Conservation (phyloP, 2,797 vertebrate species). For the Anolis apletophallus region DNA sequence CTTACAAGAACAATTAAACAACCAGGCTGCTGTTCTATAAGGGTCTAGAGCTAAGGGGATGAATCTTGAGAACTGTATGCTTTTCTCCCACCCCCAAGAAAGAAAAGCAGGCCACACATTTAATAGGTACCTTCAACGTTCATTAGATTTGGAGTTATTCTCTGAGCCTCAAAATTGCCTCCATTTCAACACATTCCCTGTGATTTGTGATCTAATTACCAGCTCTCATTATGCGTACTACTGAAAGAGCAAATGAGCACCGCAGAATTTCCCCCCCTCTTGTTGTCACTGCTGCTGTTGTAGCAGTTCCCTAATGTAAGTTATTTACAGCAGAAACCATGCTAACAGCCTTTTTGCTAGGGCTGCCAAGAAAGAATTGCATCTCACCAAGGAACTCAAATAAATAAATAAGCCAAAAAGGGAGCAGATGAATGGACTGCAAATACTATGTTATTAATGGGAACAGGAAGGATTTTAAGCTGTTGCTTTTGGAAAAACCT, state of each 20-base stretch:
- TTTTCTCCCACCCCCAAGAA: neutral
- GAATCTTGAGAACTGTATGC: constrained; percentile 49
- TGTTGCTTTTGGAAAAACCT: constrained; percentile 32
- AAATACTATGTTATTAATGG: constrained; percentile 11
- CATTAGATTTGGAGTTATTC: constrained; percentile 41
- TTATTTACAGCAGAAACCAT: constrained; percentile 41
- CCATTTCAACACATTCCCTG: constrained; percentile 41
- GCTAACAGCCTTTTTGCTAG: constrained; percentile 34
- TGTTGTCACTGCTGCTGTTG: neutral
- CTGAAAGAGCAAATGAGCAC: constrained; percentile 46
- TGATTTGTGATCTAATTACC: constrained; percentile 39
- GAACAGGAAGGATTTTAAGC: constrained; percentile 19
- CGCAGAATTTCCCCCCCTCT: neutral
- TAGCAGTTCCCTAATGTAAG: constrained; percentile 34
- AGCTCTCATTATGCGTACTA: neutral
- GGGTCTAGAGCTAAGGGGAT: constrained; percentile 35
- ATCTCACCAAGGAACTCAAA: constrained; percentile 13
- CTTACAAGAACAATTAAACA: constrained; percentile 70
- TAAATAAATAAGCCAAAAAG: constrained; percentile 6
- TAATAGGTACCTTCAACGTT: constrained; percentile 35
- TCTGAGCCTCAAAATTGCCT: constrained; percentile 11
- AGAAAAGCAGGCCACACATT: constrained; percentile 39
- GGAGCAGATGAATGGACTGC: constrained; percentile 7
- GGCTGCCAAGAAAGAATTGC: constrained; percentile 35
- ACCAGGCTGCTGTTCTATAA: constrained; percentile 50